These are phyloP conservation scores for Psix sp. DNA, from an alignment of 1,140 invertebrate genomes.

Conservation along the genomic window DNA sequence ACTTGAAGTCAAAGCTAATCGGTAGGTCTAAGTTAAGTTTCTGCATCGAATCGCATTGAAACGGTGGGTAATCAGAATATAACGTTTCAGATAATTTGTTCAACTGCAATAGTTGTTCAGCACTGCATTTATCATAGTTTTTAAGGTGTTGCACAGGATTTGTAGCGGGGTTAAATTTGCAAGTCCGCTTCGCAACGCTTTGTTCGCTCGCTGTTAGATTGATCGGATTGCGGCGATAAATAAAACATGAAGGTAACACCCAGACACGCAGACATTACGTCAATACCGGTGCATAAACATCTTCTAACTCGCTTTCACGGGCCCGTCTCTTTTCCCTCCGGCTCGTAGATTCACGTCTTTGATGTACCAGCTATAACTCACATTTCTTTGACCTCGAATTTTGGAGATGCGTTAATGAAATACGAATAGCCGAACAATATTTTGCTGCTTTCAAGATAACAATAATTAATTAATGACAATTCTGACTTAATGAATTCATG, in stretches of 20 bases:
- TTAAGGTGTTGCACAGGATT: slow-evolving; percentile 30
- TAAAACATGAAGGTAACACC: slow-evolving; percentile 62
- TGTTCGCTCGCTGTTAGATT: slow-evolving; percentile 50
- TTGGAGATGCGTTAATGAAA: slow-evolving; percentile 13
- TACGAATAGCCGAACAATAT: slow-evolving; percentile 1
- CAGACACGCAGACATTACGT: slow-evolving; percentile 58
- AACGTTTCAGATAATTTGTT: slow-evolving; percentile 22
- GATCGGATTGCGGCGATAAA: slow-evolving; percentile 59
- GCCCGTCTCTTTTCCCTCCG: slow-evolving; percentile 10
- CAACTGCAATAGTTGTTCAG: slow-evolving; percentile 12
- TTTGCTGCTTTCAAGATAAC: slow-evolving; percentile 26
- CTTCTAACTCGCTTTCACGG: slow-evolving; percentile 35
- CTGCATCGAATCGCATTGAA: too few relatives aligned
- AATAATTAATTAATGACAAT: slow-evolving; percentile 32
- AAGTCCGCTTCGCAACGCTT: slow-evolving; percentile 49
- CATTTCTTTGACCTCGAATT: slow-evolving; percentile 14
- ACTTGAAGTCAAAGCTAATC: too few relatives aligned
- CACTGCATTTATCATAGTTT: slow-evolving; percentile 44
- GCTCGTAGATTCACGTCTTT: background rate
- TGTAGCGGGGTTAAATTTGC: slow-evolving; percentile 41
- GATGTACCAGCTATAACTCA: slow-evolving; percentile 18
- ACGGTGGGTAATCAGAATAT: too few relatives aligned
- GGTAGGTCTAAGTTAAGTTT: too few relatives aligned
- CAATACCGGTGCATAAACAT: slow-evolving; percentile 57
- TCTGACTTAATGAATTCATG: slow-evolving; percentile 46